Percentiles rank a stretch among this genome's conserved stretches.
Conservation (phyloP, 2,888 invertebrate genomes). For the Drosophila koepferae region DNA sequence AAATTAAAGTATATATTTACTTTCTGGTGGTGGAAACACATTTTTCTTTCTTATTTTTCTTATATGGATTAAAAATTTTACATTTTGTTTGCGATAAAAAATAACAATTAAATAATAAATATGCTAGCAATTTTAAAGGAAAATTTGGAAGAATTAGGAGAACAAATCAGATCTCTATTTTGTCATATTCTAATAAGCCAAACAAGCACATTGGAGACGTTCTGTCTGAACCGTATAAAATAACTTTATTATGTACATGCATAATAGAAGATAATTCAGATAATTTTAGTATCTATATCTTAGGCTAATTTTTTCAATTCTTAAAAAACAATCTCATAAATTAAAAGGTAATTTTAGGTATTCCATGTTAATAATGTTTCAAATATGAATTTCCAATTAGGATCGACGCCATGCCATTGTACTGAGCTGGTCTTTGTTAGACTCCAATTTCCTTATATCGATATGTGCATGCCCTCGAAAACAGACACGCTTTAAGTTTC, state of each 20-base stretch:
- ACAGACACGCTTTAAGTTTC: not conserved
- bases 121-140: not conserved
- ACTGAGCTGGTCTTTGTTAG: not conserved
- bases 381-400: not conserved
- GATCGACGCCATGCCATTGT: not conserved
- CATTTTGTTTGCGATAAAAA: not conserved
- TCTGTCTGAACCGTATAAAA: not conserved
- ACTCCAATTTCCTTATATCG: not conserved
- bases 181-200: not conserved
- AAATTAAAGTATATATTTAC: too few relatives aligned
- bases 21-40: not conserved
- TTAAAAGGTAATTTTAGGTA: not conserved
- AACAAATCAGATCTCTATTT: not conserved
- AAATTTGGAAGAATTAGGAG: not conserved
- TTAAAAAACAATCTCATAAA: not conserved
- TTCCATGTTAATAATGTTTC: not conserved
- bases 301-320: not conserved
- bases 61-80: not conserved
- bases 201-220: not conserved
- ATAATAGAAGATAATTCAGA: not conserved
- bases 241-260: not conserved
- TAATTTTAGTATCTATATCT: not conserved
- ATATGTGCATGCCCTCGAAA: not conserved
- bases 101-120: not conserved
- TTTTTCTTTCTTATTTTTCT: not conserved